Percentiles rank a stretch among this genome's conserved stretches.
phyloP scores from a whole-genome alignment of 2,113 vertebrate species.

The Maccullochella peelii region DNA sequence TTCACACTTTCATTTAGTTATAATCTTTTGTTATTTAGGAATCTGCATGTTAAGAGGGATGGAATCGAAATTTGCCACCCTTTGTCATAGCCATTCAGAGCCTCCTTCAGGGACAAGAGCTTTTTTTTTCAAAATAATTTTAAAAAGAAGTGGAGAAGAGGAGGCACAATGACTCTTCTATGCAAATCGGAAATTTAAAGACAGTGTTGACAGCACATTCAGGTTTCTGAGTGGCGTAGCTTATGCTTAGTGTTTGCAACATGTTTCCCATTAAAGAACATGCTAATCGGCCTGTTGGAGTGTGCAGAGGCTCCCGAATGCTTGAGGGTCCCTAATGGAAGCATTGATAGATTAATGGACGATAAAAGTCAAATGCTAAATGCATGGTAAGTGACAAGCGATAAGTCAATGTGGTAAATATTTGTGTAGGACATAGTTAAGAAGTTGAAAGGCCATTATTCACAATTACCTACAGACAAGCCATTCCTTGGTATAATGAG shows the following conservation, averaged over 20 bases:
- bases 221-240: conserved; percentile 44
- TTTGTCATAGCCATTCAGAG: conserved; percentile 53
- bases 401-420: conserved; percentile 79
- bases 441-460: conserved; percentile 74
- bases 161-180: conserved; percentile 26
- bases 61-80: conserved; percentile 58
- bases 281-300: conserved; percentile 69
- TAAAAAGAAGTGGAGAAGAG: conserved; percentile 11
- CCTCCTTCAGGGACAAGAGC: conserved; percentile 38
- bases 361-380: conserved; percentile 77
- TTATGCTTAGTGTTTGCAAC: conserved; percentile 54
- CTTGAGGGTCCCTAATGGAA: conserved; percentile 77
- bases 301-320: conserved; percentile 60
- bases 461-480: conserved; percentile 62
- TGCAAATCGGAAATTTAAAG: conserved; percentile 59
- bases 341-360: conserved; percentile 77
- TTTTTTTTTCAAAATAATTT: background rate
- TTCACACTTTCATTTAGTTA: conserved; percentile 82
- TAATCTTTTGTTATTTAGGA: conserved; percentile 81
- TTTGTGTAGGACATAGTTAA: conserved; percentile 71
- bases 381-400: conserved; percentile 74
- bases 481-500: conserved; percentile 56
- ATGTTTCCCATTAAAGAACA: conserved; percentile 70
- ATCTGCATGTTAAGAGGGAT: conserved; percentile 80
- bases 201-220: conserved; percentile 47